Evolutionary conservation across 35 echinoderm and acorn worm species (phyloP), one percentile per base, ranked within the genome.

Genomic region (Amphiura filiformis): DNA sequence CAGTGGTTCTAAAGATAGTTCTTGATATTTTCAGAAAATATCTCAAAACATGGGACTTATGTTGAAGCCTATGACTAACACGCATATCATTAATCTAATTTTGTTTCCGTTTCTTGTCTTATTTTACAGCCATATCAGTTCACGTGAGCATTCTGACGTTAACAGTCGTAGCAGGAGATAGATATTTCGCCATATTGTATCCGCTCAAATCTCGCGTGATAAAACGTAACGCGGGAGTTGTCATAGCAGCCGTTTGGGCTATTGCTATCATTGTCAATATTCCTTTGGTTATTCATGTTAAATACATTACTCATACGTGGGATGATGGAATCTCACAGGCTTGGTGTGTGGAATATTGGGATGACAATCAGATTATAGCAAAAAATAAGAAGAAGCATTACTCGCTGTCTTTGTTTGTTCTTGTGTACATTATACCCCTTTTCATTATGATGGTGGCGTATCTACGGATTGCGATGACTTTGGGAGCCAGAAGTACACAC

Each of bases 131-230:
- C 36, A 75, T 94, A 5, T 99, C 96, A 17, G 86, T 99, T 7
- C 90, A 94, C 33, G 92, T 94, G n/a, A 99, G 96, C 77, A 99
- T 99, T 39, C 82, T 99, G 13, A 94, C 96, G 1, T 78, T 99
- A 52, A 92, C 89, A 11, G 93, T 94, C 0, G 93, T 94, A 0
- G 96, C 96, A 13, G 90, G 93, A 31, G 96, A 99, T 57, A 78
- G 96, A 36, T 99, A 94, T 87, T 90, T 99, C 47, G 93, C 92
- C 41, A 99, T 99, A 32, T 82, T 99, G 3, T 87, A 94, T 80
- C 96, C 96, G 18, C 80, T 99, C 20, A 93, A 92, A 78, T 94
- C 96, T 37, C 83, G 96, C 28, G 92, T 99, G 44, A 91, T 94
- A 39, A 92, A 94, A 76, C 84, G 96, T 11, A 99, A 94, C 77